phyloP scores from a whole-genome alignment of 2,797 vertebrate genomes.

The Sebastes dallii region DNA sequence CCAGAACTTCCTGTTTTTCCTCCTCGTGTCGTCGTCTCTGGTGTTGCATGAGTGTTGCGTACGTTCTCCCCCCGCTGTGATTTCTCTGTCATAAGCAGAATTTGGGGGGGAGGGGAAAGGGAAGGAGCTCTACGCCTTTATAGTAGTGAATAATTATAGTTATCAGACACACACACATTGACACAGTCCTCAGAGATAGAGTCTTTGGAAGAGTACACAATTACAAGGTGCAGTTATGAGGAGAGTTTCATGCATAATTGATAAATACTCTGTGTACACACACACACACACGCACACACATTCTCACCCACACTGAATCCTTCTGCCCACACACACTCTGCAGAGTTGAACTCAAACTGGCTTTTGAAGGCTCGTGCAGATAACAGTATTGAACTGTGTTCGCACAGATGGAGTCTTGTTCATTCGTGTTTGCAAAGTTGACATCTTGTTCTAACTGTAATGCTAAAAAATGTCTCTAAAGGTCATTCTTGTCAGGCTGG shows the following conservation, averaged over 20 bases:
- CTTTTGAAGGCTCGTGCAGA: neutral
- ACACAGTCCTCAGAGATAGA: slow-evolving; percentile 4
- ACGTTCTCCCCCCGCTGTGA: neutral
- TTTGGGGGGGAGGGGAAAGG: neutral
- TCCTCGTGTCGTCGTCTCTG: neutral
- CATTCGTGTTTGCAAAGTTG: neutral
- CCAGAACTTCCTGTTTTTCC: neutral
- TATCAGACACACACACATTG: slow-evolving; percentile 29
- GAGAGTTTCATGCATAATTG: slow-evolving; percentile 46
- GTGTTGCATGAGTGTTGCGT: slow-evolving; percentile 24
- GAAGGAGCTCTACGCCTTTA: neutral
- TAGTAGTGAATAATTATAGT: slow-evolving; percentile 53
- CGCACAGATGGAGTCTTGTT: slow-evolving; percentile 4
- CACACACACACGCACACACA: neutral
- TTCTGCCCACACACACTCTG: slow-evolving; percentile 8
- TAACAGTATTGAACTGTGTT: neutral
- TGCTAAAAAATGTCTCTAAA: no score
- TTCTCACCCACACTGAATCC: neutral
- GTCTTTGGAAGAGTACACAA: slow-evolving; percentile 22
- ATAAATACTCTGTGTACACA: slow-evolving; percentile 13
- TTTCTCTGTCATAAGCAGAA: slow-evolving; percentile 34
- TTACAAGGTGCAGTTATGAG: slow-evolving; percentile 25
- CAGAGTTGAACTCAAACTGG: neutral
- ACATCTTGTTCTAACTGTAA: neutral
- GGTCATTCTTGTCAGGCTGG: no score